Evolutionary conservation across 2,113 vertebrate species (phyloP), one percentile per base, ranked within the genome.

Genomic region (Saccopteryx leptura): DNA sequence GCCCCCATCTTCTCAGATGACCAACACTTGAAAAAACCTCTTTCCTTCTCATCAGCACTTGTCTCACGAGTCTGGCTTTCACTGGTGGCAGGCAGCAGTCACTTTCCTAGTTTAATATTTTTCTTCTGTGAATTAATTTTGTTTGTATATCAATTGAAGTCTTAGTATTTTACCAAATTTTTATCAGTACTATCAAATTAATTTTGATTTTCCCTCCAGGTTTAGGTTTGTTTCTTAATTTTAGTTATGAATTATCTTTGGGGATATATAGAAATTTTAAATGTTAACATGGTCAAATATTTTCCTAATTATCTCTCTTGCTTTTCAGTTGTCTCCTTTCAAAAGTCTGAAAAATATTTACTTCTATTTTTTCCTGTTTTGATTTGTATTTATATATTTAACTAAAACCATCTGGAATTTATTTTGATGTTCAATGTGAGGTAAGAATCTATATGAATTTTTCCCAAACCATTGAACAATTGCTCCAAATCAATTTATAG

Each of bases 311-410:
- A 48, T 72, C 79, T 69, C 52, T 31, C 72, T 75, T 75, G 11
- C 19, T 82, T 87, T 93, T 82, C 24, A 72, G 11, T 26, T 80
- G 21, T 69, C n/a, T 75, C 1, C 56, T 61, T 86, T 31, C 17
- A 91, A 91, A 91, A 91, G 28, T 81, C 14, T 86, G 66, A 91
- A 60, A 90, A 90, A 60, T 75, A 75, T 12, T 85, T 65, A 72
- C 66, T 61, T 87, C 9, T 91, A n/a, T 61, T 75, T 81, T 95
- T 80, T 56, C 33, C 54, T 90, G n/a, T 90, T 96, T 86, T 90
- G 75, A 75, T 74, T 90, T 81, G 33, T 61, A 93, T 58, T 52
- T 72, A 23, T 60, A 68, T 72, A 80, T 79, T 81, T 86, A 90
- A 81, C 23, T 81, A 14, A 68, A 81, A 17, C 87, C 68, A 91